Conservation (phyloP, 2,113 vertebrate genomes). For the Hypomesus transpacificus region DNA sequence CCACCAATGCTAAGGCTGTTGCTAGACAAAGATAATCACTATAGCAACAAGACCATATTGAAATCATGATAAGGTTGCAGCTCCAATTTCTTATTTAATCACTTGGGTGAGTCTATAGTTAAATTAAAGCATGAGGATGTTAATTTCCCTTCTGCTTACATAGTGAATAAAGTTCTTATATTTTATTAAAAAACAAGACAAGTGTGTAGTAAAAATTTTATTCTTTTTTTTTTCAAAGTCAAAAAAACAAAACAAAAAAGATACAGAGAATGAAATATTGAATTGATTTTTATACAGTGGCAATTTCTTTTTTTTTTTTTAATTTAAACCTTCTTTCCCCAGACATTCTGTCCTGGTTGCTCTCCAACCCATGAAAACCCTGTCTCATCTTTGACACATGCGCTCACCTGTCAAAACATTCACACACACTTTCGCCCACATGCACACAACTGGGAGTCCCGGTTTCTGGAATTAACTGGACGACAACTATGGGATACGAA, state of each 20-base stretch:
- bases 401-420: conserved; percentile 10
- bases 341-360: conserved; percentile 25
- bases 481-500: conserved; percentile 39
- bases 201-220: conserved; percentile 75
- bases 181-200: neutral
- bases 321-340: conserved; percentile 70
- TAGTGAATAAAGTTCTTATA: neutral
- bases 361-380: conserved; percentile 60
- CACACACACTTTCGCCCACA: conserved; percentile 26
- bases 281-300: conserved; percentile 73
- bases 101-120: no score
- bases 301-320: conserved; percentile 55
- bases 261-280: conserved; percentile 72
- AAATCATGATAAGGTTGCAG: no score
- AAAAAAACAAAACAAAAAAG: conserved; percentile 70
- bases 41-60: no score
- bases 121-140: no score
- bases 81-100: no score
- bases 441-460: conserved; percentile 53
- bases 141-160: neutral
- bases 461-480: conserved; percentile 45
- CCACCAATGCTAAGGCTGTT: no score
- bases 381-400: conserved; percentile 51
- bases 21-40: no score
- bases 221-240: conserved; percentile 65